phyloP scores from a whole-genome alignment of 2,888 invertebrate genomes.

The Amiota minor region DNA sequence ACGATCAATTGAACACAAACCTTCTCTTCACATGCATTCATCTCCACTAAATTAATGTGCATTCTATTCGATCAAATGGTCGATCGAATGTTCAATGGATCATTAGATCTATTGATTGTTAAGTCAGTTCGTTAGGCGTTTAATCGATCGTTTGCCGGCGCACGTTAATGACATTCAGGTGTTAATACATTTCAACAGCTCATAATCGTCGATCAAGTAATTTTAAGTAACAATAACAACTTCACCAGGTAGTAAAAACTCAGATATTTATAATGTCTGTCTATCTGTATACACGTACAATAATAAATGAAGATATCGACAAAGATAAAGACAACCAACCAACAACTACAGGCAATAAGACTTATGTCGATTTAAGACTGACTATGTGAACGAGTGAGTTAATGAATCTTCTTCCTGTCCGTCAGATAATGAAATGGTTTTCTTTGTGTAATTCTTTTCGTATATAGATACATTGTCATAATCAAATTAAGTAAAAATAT shows the following conservation, averaged over 20 bases:
- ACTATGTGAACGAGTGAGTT: too few species aligned
- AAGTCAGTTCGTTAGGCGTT: neutral
- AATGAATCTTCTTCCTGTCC: too few species aligned
- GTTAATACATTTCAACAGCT: constrained; percentile 14
- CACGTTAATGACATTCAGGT: constrained; percentile 23
- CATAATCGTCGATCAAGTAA: neutral
- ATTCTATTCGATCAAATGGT: constrained; percentile 13
- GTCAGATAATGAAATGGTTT: too few species aligned
- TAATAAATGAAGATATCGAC: neutral
- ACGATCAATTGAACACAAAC: constrained; percentile 7
- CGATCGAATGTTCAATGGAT: constrained; percentile 1
- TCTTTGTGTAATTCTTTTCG: too few species aligned
- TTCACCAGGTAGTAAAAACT: neutral
- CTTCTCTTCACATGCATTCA: too few species aligned
- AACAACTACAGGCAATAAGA: too few species aligned
- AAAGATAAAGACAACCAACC: constrained; percentile 33
- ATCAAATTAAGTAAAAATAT: too few species aligned
- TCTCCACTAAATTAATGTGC: neutral
- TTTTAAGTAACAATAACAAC: neutral
- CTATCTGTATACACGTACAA: too few species aligned
- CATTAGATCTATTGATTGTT: neutral
- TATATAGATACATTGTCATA: too few species aligned
- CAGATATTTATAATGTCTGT: too few species aligned
- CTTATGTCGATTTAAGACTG: too few species aligned
- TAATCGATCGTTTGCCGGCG: constrained; percentile 14